phyloP scores from a whole-genome alignment of 2,888 invertebrate species.

The Amiota communis region DNA sequence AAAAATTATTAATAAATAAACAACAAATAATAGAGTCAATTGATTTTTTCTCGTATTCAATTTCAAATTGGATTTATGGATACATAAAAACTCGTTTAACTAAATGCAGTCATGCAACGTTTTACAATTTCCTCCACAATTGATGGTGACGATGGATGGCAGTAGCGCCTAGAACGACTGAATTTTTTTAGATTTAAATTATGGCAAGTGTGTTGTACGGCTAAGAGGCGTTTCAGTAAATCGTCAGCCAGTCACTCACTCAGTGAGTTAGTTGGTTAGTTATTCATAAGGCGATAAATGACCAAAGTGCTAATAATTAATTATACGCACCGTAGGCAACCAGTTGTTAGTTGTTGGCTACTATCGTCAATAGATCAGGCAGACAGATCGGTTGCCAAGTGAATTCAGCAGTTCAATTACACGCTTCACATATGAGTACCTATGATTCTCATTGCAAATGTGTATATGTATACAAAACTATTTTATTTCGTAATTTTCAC shows the following conservation, averaged over 20 bases:
- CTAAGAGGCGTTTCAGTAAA: background rate
- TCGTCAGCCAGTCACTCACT: too few species aligned
- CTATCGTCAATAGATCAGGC: background rate
- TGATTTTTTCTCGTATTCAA: background rate
- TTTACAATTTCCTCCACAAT: background rate
- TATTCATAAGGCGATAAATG: conserved; percentile 1
- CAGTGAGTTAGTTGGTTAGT: background rate
- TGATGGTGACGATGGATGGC: background rate
- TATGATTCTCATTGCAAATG: conserved; percentile 1
- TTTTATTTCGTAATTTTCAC: conserved; percentile 20
- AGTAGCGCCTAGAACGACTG: background rate
- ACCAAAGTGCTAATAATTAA: conserved; percentile 47
- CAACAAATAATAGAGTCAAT: conserved; percentile 23
- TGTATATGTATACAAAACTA: background rate
- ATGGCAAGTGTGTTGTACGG: background rate
- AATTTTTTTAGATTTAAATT: background rate
- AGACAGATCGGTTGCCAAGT: too few species aligned
- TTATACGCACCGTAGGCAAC: conserved; percentile 50
- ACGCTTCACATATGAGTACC: background rate
- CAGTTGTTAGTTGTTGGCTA: conserved; percentile 1
- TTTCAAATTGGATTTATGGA: background rate
- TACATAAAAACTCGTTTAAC: conserved; percentile 21
- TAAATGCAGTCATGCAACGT: conserved; percentile 14
- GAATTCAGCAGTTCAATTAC: conserved; percentile 18
- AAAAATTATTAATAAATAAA: conserved; percentile 30